phyloP scores from a whole-genome alignment of 2,113 vertebrate species.

The Actenoides hombroni region DNA sequence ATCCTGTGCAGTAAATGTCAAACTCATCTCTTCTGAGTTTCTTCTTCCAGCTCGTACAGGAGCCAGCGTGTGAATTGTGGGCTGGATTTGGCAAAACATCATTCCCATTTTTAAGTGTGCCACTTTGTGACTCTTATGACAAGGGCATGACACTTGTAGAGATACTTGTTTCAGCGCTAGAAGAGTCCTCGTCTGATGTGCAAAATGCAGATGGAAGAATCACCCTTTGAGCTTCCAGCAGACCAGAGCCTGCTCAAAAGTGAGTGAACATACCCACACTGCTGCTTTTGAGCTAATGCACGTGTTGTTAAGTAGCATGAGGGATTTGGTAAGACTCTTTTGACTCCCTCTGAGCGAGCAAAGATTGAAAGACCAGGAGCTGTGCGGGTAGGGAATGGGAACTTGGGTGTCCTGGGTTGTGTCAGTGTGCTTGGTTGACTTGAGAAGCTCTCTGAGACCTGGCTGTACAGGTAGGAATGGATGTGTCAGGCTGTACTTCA shows the following conservation, averaged over 20 bases:
- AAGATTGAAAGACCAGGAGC: not conserved
- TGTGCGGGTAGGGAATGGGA: not conserved
- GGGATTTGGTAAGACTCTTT: not conserved
- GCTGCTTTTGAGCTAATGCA: not conserved
- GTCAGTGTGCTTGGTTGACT: not conserved
- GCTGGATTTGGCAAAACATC: not conserved
- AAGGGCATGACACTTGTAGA: accelerated
- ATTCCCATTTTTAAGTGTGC: not conserved
- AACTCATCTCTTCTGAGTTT: not conserved
- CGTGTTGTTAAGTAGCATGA: not conserved
- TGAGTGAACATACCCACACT: accelerated
- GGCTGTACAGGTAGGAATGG: not conserved
- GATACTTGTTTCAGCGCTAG: not conserved
- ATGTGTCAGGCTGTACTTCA: not conserved
- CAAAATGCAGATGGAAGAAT: not conserved
- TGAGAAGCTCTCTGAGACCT: not conserved
- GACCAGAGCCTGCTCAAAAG: not conserved
- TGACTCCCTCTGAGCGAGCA: not conserved
- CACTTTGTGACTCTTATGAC: not conserved
- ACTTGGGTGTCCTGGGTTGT: not conserved
- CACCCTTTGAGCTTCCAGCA: not conserved
- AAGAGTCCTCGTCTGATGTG: not conserved
- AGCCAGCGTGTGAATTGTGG: not conserved
- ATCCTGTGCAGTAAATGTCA: not conserved
- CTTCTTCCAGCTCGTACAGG: not conserved